Evolutionary conservation across 2,113 vertebrate species (phyloP).

Genomic region (Pionites leucogaster): DNA sequence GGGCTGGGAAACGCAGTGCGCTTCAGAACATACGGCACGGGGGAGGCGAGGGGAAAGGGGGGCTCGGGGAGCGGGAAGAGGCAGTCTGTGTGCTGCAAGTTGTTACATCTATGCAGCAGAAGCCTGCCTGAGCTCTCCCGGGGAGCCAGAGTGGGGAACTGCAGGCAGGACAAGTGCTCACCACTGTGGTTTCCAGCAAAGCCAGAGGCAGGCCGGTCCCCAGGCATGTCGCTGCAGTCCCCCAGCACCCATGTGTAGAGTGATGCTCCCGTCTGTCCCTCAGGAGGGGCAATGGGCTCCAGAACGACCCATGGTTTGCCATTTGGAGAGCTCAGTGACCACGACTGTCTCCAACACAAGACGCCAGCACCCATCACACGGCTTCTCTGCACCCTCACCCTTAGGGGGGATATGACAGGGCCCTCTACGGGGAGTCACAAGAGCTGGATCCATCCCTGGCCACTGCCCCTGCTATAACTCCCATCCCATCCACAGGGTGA

Average conservation of each 20-base stretch:
- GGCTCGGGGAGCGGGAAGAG: neutral
- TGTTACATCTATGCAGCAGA: neutral
- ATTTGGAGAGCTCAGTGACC: neutral
- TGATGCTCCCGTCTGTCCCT: fast-evolving
- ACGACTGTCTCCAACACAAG: neutral
- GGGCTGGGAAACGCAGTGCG: neutral
- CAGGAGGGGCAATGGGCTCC: neutral
- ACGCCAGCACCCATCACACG: fast-evolving
- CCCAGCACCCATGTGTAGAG: fast-evolving
- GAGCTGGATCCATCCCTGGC: neutral
- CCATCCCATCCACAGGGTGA: neutral
- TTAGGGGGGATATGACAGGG: neutral
- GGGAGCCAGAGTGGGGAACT: neutral
- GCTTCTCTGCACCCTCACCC: fast-evolving
- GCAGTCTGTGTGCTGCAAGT: neutral
- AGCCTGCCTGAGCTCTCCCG: neutral
- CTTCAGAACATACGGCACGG: neutral
- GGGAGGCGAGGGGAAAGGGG: slow-evolving; percentile 29
- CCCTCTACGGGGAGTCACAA: fast-evolving
- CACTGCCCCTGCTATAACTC: neutral
- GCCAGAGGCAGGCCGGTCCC: fast-evolving
- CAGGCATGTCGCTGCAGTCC: fast-evolving
- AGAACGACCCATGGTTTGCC: neutral
- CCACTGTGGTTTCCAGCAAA: fast-evolving
- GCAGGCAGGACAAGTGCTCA: neutral